Base-by-base conservation (phyloP, 2,113 vertebrate species). In the Phrynosoma platyrhinos region DNA sequence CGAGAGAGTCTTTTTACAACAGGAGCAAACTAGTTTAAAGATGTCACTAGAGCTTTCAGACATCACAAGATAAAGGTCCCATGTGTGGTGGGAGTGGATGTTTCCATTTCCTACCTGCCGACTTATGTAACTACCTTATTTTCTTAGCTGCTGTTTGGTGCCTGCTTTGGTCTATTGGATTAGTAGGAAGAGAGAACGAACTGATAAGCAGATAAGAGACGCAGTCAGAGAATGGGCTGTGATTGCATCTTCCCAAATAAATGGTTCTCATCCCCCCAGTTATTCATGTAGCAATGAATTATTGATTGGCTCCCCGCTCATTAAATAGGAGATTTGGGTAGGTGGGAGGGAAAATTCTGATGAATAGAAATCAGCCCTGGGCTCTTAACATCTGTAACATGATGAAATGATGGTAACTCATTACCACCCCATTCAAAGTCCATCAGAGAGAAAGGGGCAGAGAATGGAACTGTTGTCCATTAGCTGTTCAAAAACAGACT, bases 221-320 rank as follows among this genome's bases (percentile, higher is more conserved):
- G 1, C 84, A 40, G 87, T 83, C 93, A 80, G 90, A 93, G 94
- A 93, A 93, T 88, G 81, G 90, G 84, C 52, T 85, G 95, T 97
- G 97, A 98, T 98, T 97, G 94, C 91, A 87, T 96, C 95, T 93
- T 95, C 94, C 95, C 94, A 95, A 94, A 96, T 92, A 95, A 94
- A 95, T 88, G 95, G 94, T 96, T 96, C 96, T 97, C 94, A 95
- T 77, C 76, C 89, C 40, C 91, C 94, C 36, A 89, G 94, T 94
- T 96, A 97, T 95, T 97, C 96, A 95, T 90, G 96, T 91, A 93
- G 94, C 93, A 72, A 90, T 98, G 97, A 97, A 98, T 98, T 98
- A 98, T 96, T 97, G 98, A 98, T 98, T 96, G 96, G 96, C 97
- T 95, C 96, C 96, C 93, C 93, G 95, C 97, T 98, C 96, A 92